These are phyloP conservation scores for Micronycteris hirsuta DNA, from an alignment of 2,113 vertebrate genomes.

Conservation along the genomic window DNA sequence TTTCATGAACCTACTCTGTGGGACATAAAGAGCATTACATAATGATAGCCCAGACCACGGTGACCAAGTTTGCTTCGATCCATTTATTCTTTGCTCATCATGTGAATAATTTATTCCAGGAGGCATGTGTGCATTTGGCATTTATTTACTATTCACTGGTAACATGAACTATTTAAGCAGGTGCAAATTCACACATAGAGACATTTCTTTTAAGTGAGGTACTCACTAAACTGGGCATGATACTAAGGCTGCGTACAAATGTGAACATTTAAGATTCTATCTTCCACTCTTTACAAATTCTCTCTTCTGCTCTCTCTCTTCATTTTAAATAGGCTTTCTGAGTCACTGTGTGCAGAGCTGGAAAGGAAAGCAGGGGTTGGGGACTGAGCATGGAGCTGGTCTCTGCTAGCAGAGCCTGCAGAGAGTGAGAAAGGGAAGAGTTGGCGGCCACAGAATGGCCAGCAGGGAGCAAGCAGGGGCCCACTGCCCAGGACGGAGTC, in stretches of 20 bases:
- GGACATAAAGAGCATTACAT: conserved; percentile 23
- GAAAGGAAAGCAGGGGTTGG: neutral
- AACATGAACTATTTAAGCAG: conserved; percentile 44
- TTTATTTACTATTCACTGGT: conserved; percentile 44
- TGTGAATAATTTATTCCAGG: conserved; percentile 55
- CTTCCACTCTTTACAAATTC: neutral
- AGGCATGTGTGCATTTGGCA: neutral
- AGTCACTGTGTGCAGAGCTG: neutral
- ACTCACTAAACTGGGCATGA: conserved; percentile 25
- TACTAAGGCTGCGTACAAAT: neutral
- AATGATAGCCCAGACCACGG: neutral
- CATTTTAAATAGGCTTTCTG: neutral
- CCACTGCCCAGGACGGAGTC: neutral
- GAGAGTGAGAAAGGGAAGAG: neutral
- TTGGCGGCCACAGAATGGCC: neutral
- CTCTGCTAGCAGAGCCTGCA: neutral
- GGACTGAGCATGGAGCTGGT: neutral
- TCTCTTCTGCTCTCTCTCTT: neutral
- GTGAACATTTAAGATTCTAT: neutral
- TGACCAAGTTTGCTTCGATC: neutral
- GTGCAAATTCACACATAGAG: conserved; percentile 41
- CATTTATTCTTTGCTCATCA: conserved; percentile 20
- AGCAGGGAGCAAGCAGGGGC: neutral
- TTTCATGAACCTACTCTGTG: neutral
- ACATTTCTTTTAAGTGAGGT: neutral